Percentiles rank a stretch among this genome's conserved stretches.
Conservation (phyloP, 2,113 vertebrate species). For the Leuciscus idus region DNA sequence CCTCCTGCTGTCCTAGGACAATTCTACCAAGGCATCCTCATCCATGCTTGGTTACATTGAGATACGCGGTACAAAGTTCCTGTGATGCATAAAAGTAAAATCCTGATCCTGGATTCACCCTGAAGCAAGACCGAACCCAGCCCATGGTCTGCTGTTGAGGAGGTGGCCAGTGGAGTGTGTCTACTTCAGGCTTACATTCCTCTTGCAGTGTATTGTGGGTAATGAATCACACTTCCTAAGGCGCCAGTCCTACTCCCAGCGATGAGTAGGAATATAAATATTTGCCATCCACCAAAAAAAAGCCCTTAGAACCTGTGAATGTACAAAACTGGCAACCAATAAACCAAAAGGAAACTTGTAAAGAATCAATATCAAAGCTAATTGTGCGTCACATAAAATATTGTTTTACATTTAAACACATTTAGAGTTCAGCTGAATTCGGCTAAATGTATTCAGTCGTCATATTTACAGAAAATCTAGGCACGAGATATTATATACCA, state of each 20-base stretch:
- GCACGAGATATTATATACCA: no score
- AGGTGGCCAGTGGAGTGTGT: not conserved
- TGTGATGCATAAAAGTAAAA: not conserved
- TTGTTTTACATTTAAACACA: not conserved
- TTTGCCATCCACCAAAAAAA: not conserved
- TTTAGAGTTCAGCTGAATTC: no score
- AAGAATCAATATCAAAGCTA: not conserved
- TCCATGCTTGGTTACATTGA: not conserved
- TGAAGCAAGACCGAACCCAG: not conserved
- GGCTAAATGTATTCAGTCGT: no score
- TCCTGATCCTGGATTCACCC: not conserved
- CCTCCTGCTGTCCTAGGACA: not conserved
- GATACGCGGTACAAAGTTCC: not conserved
- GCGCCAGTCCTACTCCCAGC: not conserved
- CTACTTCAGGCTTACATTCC: not conserved
- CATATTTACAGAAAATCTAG: no score
- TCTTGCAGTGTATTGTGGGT: conserved; percentile 18
- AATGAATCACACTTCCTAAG: conserved; percentile 23
- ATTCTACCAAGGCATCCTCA: not conserved
- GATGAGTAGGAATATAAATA: not conserved
- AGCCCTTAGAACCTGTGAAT: not conserved
- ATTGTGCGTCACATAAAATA: not conserved
- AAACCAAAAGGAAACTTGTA: not conserved
- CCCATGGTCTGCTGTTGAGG: not conserved
- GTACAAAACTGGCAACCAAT: not conserved